phyloP scores from a whole-genome alignment of 2,888 invertebrate species.

The Drepana falcataria region DNA sequence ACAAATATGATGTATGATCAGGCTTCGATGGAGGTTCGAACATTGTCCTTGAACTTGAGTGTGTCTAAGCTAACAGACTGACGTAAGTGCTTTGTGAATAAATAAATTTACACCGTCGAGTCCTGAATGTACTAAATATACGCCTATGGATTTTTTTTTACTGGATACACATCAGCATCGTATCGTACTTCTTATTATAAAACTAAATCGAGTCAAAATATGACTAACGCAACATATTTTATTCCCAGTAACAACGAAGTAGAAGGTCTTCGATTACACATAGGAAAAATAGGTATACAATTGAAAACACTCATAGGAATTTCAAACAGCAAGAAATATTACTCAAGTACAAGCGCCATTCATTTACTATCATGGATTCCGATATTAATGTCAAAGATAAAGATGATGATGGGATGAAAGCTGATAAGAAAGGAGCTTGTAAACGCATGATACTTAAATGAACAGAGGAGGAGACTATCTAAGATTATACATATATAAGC shows the following conservation, averaged over 20 bases:
- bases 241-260: background rate
- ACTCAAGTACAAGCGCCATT: no score
- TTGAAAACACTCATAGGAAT: background rate
- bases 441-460: background rate
- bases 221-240: background rate
- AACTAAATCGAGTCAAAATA: background rate
- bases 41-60: constrained; percentile 66
- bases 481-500: background rate
- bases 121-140: constrained; percentile 20
- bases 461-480: background rate
- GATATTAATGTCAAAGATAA: no score
- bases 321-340: background rate
- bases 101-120: constrained; percentile 51
- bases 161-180: no score
- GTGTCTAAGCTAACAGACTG: constrained; percentile 44
- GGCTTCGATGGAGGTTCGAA: constrained; percentile 20
- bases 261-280: background rate
- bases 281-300: background rate
- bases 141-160: constrained; percentile 4
- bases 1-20: background rate
- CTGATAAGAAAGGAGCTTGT: no score
- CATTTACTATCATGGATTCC: background rate
- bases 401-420: no score
- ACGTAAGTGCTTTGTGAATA: constrained; percentile 68
- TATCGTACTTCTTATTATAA: no score